Base-by-base conservation (phyloP, 2,797 vertebrate genomes). In the Cirrhinus mrigala region DNA sequence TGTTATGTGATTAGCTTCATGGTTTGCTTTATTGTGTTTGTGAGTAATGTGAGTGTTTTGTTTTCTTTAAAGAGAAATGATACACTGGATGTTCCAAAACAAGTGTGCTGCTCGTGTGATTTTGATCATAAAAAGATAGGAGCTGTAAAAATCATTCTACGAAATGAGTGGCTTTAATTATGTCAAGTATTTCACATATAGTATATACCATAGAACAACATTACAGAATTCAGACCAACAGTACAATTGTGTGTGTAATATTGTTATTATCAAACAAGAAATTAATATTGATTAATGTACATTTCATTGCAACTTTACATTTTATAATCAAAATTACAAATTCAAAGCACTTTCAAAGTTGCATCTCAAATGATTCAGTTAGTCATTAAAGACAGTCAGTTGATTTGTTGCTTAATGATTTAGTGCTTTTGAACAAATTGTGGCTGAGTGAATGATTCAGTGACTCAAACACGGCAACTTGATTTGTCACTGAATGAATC, bases 1-100 rank as follows among this genome's bases (percentile, higher is more conserved):
- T 82, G 70, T 92, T 86, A 90, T 90, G 86, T 92, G 70, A 92
- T 91, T 91, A 90, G 90, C 92, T 92, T 83, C 93, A 83, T 88
- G 90, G 90, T 93, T 90, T 90, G 92, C 78, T 83, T 87, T 88
- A 77, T 66, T 86, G 88, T 92, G 84, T 92, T 94, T 89, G 88
- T 93, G 58, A 87, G 91, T 90, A 91, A 88, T 89, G 90, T 77
- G 87, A 90, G 92, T 93, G 88, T 92, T 81, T 92, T 92, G 92
- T 94, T 91, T 89, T 87, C 75, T 40, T n/a, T 82, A 89, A 84
- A 94, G 93, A 94, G 91, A 94, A 95, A 95, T 92, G 91, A 91
- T 93, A 92, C 89, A 83, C 91, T 92, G 73, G 69, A 64, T 90
- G 82, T 89, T 88, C 40, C 4, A n/a, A 40, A 40, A 77, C 11